Conservation (phyloP, 2,797 vertebrate species). For the Sebastes diploproa region DNA sequence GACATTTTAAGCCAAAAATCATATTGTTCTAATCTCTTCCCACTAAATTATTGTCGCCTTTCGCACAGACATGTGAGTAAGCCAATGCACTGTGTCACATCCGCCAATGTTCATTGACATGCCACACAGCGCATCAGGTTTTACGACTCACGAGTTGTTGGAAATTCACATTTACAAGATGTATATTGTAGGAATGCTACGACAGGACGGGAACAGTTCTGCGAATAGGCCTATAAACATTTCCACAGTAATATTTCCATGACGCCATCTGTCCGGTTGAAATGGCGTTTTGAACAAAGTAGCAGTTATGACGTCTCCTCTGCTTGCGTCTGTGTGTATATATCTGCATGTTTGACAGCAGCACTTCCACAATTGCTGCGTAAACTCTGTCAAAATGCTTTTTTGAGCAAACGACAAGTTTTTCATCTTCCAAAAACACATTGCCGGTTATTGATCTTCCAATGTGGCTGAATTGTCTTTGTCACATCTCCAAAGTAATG, state of each 20-base stretch:
- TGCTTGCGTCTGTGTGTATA: not conserved
- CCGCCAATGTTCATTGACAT: slow-evolving; percentile 11
- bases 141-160: slow-evolving; percentile 32
- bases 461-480: slow-evolving; percentile 27
- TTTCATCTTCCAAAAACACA: slow-evolving; percentile 22
- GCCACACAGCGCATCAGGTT: slow-evolving; percentile 27
- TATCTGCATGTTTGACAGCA: slow-evolving; percentile 23
- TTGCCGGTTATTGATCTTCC: slow-evolving; percentile 31
- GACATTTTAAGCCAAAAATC: slow-evolving; percentile 17
- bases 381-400: not conserved
- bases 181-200: not conserved
- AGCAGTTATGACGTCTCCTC: slow-evolving; percentile 5
- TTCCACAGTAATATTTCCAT: slow-evolving; percentile 36
- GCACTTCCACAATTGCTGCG: slow-evolving; percentile 2
- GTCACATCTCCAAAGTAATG: slow-evolving; percentile 24
- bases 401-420: slow-evolving; percentile 18
- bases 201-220: slow-evolving; percentile 18
- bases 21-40: slow-evolving; percentile 30
- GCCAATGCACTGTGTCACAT: not conserved
- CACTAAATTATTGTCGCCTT: slow-evolving; percentile 19
- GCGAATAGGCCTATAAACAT: slow-evolving; percentile 41
- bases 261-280: slow-evolving; percentile 44
- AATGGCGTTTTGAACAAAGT: slow-evolving; percentile 26
- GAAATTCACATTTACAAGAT: slow-evolving; percentile 54
- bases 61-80: not conserved